These are phyloP conservation scores for Acanthosoma haemorrhoidale DNA, from an alignment of 2,888 invertebrate species.

Conservation along the genomic window DNA sequence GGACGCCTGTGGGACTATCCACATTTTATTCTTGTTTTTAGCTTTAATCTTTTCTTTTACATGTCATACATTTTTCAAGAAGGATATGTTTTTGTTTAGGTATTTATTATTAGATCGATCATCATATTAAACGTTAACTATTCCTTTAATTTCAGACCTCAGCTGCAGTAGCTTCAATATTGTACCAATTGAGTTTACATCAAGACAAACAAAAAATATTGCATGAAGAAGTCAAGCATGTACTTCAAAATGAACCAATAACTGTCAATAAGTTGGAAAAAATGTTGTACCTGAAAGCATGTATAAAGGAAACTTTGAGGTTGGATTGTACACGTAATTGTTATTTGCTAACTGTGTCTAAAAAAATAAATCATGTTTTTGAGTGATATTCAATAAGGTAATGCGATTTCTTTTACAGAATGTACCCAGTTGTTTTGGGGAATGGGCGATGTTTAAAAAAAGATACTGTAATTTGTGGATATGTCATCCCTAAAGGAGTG, in stretches of 20 bases:
- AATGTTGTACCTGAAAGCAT: conserved; percentile 64
- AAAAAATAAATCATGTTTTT: too few relatives aligned
- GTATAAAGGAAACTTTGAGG: conserved; percentile 70
- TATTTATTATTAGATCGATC: too few relatives aligned
- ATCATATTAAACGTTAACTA: neutral
- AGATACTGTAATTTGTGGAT: conserved; percentile 74
- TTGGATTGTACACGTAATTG: conserved; percentile 42
- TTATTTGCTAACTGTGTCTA: too few relatives aligned
- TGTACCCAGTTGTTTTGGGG: conserved; percentile 81
- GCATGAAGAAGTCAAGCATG: conserved; percentile 53
- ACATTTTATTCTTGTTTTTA: too few relatives aligned
- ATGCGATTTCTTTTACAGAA: conserved; percentile 51
- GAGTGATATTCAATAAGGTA: too few relatives aligned
- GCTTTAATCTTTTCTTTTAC: too few relatives aligned
- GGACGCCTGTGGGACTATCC: too few relatives aligned
- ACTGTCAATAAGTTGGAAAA: conserved; percentile 56
- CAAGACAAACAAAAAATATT: conserved; percentile 60
- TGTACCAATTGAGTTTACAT: conserved; percentile 64
- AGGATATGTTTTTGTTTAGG: too few relatives aligned
- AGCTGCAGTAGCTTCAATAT: conserved; percentile 65
- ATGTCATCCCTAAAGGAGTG: conserved; percentile 77
- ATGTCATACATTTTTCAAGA: too few relatives aligned
- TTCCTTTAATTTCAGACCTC: conserved; percentile 56
- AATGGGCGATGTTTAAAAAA: conserved; percentile 76
- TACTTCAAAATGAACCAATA: conserved; percentile 51